These are phyloP conservation scores for Nycticryphes semicollaris DNA, from an alignment of 2,113 vertebrate species.

Conservation along the genomic window DNA sequence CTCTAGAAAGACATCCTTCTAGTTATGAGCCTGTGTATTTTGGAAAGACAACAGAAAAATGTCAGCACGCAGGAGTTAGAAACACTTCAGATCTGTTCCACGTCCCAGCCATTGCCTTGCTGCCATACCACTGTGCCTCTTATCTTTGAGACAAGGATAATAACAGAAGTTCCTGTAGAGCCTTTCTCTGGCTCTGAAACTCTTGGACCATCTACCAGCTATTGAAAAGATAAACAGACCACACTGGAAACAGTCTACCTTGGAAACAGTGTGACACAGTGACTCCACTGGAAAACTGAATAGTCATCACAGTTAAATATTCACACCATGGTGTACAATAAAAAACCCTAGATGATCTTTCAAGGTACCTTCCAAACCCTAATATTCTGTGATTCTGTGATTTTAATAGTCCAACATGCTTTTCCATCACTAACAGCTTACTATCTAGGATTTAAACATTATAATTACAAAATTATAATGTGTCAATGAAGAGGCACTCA, in stretches of 20 bases:
- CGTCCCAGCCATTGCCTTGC: rapidly evolving
- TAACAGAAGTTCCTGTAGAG: neutral
- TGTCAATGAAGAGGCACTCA: neutral
- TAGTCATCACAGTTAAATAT: neutral
- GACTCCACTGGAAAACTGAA: neutral
- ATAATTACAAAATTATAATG: neutral
- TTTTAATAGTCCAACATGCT: neutral
- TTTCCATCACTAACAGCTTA: neutral
- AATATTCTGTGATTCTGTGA: neutral
- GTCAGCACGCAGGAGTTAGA: neutral
- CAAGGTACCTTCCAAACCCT: too few relatives aligned
- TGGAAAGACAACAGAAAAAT: neutral
- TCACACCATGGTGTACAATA: rapidly evolving
- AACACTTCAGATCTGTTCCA: neutral
- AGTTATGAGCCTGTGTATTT: neutral
- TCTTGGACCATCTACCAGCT: neutral
- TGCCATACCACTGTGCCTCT: rapidly evolving
- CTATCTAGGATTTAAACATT: neutral
- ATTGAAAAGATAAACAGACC: neutral
- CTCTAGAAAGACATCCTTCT: neutral
- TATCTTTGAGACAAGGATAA: neutral
- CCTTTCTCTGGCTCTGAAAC: neutral
- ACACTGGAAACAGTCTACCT: neutral
- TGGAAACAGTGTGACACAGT: neutral
- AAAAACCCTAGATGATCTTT: neutral